Evolutionary conservation across 2,113 vertebrate species (phyloP).

Genomic region (Pitta sordida): DNA sequence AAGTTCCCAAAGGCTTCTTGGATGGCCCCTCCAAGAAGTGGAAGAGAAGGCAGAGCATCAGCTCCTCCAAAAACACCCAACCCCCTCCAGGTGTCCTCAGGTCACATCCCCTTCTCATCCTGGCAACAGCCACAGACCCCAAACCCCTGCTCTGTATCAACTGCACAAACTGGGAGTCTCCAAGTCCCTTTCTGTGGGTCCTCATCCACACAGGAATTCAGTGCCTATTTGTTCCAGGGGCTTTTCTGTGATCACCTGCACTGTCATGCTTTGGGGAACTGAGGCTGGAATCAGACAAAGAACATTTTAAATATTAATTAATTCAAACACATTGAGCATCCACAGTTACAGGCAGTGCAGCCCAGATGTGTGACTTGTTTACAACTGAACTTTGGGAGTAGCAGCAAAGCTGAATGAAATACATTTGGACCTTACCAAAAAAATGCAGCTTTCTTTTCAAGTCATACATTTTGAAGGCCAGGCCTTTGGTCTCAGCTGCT

Average conservation of each 20-base stretch:
- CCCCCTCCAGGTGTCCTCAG: background rate
- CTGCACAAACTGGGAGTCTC: background rate
- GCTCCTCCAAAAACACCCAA: background rate
- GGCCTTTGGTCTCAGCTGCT: constrained; percentile 36
- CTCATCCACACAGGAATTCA: background rate
- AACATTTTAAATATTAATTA: background rate
- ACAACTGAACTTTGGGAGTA: constrained; percentile 1
- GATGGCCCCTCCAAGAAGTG: background rate
- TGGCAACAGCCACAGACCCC: background rate
- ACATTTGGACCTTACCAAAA: constrained; percentile 45
- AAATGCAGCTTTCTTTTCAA: constrained; percentile 36
- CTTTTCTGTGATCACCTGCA: background rate
- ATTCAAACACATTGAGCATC: background rate
- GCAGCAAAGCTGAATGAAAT: constrained; percentile 20
- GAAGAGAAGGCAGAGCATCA: background rate
- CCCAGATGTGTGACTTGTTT: constrained; percentile 55
- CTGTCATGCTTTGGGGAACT: background rate
- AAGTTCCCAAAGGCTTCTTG: background rate
- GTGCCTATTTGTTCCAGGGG: background rate
- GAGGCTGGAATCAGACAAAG: background rate
- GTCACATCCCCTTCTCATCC: background rate
- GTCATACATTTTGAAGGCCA: constrained; percentile 25
- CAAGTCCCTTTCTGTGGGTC: background rate
- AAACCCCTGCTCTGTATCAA: background rate
- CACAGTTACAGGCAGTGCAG: background rate